Percentiles rank a stretch among this genome's conserved stretches.
These are phyloP conservation scores for Turnix velox DNA, from an alignment of 2,113 vertebrate species.

Conservation along the genomic window DNA sequence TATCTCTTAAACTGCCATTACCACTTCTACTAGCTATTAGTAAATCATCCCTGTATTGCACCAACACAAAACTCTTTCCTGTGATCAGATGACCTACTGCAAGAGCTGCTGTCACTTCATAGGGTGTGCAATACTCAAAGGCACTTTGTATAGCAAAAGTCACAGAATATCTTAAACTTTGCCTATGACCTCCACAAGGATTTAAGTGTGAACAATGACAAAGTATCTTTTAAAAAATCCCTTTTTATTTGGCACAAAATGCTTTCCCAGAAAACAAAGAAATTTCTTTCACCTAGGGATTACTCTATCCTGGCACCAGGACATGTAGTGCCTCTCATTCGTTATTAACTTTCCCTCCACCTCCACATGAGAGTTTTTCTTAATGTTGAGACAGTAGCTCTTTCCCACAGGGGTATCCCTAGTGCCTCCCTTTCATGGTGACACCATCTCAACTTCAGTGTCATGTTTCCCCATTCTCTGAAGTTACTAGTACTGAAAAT, in stretches of 20 bases:
- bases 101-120: not conserved
- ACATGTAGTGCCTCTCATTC: not conserved
- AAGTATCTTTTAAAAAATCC: not conserved
- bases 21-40: not conserved
- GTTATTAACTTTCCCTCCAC: not conserved
- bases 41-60: not conserved
- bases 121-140: not conserved
- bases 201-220: not conserved
- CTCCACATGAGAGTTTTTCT: not conserved
- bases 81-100: too few species aligned
- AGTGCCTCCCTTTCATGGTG: not conserved
- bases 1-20: not conserved
- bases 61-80: too few species aligned
- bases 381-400: not conserved
- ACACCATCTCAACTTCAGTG: not conserved
- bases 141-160: not conserved
- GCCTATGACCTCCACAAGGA: not conserved
- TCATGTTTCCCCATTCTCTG: not conserved
- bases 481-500: not conserved
- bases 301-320: not conserved
- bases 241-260: not conserved
- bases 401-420: not conserved
- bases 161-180: not conserved
- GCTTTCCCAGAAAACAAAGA: not conserved
- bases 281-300: not conserved